Evolutionary conservation across 2,888 invertebrate species (phyloP), one percentile per base, ranked within the genome.

Genomic region (Gryllus longicercus): DNA sequence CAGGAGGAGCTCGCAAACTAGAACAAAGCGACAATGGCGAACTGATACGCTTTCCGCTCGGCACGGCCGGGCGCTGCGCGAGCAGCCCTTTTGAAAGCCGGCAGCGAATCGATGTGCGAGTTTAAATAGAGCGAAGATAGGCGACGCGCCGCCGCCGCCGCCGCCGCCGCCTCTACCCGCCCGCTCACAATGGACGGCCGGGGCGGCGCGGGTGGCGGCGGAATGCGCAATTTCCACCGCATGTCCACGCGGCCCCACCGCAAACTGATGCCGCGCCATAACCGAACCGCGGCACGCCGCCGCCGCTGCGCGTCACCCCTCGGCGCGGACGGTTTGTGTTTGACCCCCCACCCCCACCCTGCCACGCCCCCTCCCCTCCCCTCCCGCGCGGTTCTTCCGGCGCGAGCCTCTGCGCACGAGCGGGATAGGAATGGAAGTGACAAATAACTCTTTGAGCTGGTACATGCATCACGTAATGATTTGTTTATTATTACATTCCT

Each of bases 231-330:
- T 63, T 63, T 16, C 63, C 63, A 63, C 63, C n/a, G 63, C 63
- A 63, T 16, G 63, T 63, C 63, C 16, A 18, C 63, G n/a, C 63
- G 63, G 16, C 63, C 0, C 8, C 12, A 63, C 63, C 63, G 63
- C 63, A 63, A 63, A 63, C 63, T 63, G 63, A 63, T 63, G 63
- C 63, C 63, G 63, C 63, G 63, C 63, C 63, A 63, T 63, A 63
- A 63, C 63, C 63, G 63, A 63, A 63, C 63, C 63, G 63, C 63
- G 63, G 63, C 63, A 63, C 63, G 63, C 63, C 63, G 18, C 63
- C 63, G 63, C 63, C 8, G 63, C 16, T 14, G 16, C 63, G 10
- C 63, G 63, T 63, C 63, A 63, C 63, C 63, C 63, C n/a, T 14
- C 11, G 63, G 63, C 16, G 12, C n/a, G 11, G 63, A 63, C 38